Percentiles rank a stretch among this genome's conserved stretches.
Conservation (phyloP, 1,140 invertebrate genomes). For the Forficula auricularia region DNA sequence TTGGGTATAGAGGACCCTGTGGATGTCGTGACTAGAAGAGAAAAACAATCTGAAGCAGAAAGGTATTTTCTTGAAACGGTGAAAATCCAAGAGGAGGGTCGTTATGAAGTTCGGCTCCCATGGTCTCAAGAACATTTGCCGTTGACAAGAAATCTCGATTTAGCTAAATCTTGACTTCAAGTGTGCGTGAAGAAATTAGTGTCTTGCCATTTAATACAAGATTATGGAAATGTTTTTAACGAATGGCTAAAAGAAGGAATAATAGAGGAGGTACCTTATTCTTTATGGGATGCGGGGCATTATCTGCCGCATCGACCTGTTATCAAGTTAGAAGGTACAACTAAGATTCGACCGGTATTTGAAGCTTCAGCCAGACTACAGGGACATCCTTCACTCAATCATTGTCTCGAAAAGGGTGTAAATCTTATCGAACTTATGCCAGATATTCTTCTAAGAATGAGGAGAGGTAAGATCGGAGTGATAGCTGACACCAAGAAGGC, state of each 20-base stretch:
- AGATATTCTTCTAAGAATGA: constrained; percentile 21
- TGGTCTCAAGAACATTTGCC: constrained; percentile 17
- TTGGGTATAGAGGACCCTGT: constrained; percentile 22
- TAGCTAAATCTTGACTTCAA: constrained; percentile 13
- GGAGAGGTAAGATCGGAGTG: constrained; percentile 20
- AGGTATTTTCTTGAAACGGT: constrained; percentile 19
- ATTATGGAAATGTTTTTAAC: constrained; percentile 20
- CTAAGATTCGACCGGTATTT: constrained; percentile 15
- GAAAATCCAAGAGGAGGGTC: constrained; percentile 13
- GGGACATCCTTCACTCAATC: constrained; percentile 20
- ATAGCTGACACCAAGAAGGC: constrained; percentile 25
- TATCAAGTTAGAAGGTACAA: constrained; percentile 19
- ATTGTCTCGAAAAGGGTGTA: constrained; percentile 23
- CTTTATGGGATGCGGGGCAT: constrained; percentile 12
- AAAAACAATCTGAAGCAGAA: constrained; percentile 14
- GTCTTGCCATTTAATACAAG: constrained; percentile 12
- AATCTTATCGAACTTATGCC: constrained; percentile 26
- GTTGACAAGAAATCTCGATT: constrained; percentile 13
- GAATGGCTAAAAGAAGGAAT: constrained; percentile 18
- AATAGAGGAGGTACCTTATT: constrained; percentile 17
- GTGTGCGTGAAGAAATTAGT: constrained; percentile 14
- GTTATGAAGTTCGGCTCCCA: constrained; percentile 19
- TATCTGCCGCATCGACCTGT: constrained; percentile 21
- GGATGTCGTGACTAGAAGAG: constrained; percentile 14
- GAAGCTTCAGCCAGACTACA: constrained; percentile 14